Evolutionary conservation across 2,113 vertebrate species (phyloP), one percentile per base, ranked within the genome.

Genomic region (Ailurus styani): DNA sequence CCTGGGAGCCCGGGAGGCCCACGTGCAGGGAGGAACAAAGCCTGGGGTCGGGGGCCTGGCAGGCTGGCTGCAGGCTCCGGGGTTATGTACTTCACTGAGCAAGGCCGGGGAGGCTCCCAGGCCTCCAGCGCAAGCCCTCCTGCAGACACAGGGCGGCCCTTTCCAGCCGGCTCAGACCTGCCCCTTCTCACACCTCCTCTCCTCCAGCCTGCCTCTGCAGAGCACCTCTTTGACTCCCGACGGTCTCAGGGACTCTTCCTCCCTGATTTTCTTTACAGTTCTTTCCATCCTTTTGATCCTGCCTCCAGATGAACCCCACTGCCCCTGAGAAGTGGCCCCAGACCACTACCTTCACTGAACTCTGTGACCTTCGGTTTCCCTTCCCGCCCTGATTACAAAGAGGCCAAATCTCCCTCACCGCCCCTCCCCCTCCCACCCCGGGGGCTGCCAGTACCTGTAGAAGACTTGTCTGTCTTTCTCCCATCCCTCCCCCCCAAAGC

Each of bases 401-500:
- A 54, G 7, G 23, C n/a, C 52, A 34, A 34, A 21, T 2, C 14
- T 31, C 55, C 64, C 27, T 73, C 0, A 5, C 7, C 1, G 3
- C 3, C 14, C 34, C 31, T 45, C 6, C 52, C 42, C 11, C 4
- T 27, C 12, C 52, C 14, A 29, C 34, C 50, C 21, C 34, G 5
- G 57, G 4, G 5, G 10, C 18, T 18, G 8, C 47, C 81, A 77
- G 11, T 0, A 5, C 25, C 1, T 25, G 40, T 1, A 29, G 75
- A 45, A 31, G 31, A 7, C 27, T 5, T 10, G n/a, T 1, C 27
- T 3, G 4, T 37, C 75, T 62, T 42, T 77, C 42, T 7, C 18
- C 4, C 6, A 11, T 23, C 54, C 0, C 0, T 23, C 55, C 4
- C 12, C 40, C 47, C 54, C 8, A 10, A 13, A 11, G 47, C 83